These are phyloP conservation scores for Channa maculata DNA, from an alignment of 2,113 vertebrate genomes.

Conservation along the genomic window DNA sequence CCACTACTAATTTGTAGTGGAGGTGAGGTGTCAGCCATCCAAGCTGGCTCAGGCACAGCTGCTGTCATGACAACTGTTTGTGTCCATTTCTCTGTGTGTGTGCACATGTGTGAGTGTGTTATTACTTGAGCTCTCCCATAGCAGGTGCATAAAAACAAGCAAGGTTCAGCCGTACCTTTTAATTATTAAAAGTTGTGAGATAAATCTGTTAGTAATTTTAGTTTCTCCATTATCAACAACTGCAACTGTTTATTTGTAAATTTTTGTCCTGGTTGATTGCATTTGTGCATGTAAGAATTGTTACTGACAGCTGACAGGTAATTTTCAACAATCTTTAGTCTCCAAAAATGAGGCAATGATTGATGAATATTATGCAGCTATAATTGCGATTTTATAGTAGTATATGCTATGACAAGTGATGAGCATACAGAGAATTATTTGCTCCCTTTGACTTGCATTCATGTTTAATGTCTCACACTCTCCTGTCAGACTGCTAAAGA, in stretches of 20 bases:
- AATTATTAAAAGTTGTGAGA: constrained; percentile 25
- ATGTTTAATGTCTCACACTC: too few species aligned
- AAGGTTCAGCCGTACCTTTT: constrained; percentile 5
- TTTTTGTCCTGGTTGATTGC: constrained; percentile 8
- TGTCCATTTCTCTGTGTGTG: constrained; percentile 25
- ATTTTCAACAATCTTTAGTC: too few species aligned
- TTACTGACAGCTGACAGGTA: too few species aligned
- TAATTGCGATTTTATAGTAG: too few species aligned
- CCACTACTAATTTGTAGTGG: constrained; percentile 57
- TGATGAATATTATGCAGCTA: too few species aligned
- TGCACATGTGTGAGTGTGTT: constrained; percentile 27
- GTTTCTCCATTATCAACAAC: neutral
- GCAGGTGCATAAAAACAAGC: constrained; percentile 5
- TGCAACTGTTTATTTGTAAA: constrained; percentile 6
- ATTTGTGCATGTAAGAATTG: too few species aligned
- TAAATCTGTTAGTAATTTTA: neutral
- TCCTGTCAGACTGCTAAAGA: too few species aligned
- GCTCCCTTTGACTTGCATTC: too few species aligned
- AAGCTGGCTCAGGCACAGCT: constrained; percentile 47
- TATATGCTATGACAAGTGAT: too few species aligned
- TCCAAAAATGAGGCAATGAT: too few species aligned
- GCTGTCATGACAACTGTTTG: constrained; percentile 81
- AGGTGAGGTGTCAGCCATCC: constrained; percentile 64
- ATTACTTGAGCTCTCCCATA: constrained; percentile 39
- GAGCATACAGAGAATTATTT: too few species aligned